Percentiles rank a stretch among this genome's conserved stretches.
phyloP scores from a whole-genome alignment of 1,140 invertebrate genomes.

The Lordiphosa mommai region DNA sequence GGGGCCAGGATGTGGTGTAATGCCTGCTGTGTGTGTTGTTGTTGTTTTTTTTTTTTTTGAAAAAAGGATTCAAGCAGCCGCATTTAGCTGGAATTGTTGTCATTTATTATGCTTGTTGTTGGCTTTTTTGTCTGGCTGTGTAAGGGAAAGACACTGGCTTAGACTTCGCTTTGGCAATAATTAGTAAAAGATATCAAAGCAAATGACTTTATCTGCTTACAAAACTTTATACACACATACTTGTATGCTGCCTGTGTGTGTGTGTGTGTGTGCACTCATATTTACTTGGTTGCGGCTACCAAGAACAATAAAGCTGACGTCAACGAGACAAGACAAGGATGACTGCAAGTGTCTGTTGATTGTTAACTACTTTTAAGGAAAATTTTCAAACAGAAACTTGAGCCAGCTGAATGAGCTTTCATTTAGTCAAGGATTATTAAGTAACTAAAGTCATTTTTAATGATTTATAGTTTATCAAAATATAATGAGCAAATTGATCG shows the following conservation, averaged over 20 bases:
- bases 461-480: too few relatives aligned
- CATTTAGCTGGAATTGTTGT: conserved; percentile 73
- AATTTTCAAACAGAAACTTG: too few relatives aligned
- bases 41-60: conserved; percentile 26
- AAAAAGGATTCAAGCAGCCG: conserved; percentile 69
- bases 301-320: conserved; percentile 51
- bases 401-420: too few relatives aligned
- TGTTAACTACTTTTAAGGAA: too few relatives aligned
- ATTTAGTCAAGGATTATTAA: too few relatives aligned
- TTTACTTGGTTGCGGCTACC: conserved; percentile 17
- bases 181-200: conserved; percentile 75
- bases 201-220: conserved; percentile 76
- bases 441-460: too few relatives aligned
- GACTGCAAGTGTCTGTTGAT: neutral
- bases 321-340: too few relatives aligned
- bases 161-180: conserved; percentile 67
- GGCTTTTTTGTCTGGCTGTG: conserved; percentile 8
- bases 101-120: conserved; percentile 68
- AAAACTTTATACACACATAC: conserved; percentile 33
- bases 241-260: too few relatives aligned
- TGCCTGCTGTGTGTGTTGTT: conserved; percentile 7
- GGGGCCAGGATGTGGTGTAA: conserved; percentile 40
- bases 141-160: conserved; percentile 53
- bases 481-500: too few relatives aligned
- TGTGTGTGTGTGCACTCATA: conserved; percentile 8